Evolutionary conservation across 2,888 invertebrate species (phyloP), one percentile per base, ranked within the genome.

Genomic region (Drosophila ustulata): DNA sequence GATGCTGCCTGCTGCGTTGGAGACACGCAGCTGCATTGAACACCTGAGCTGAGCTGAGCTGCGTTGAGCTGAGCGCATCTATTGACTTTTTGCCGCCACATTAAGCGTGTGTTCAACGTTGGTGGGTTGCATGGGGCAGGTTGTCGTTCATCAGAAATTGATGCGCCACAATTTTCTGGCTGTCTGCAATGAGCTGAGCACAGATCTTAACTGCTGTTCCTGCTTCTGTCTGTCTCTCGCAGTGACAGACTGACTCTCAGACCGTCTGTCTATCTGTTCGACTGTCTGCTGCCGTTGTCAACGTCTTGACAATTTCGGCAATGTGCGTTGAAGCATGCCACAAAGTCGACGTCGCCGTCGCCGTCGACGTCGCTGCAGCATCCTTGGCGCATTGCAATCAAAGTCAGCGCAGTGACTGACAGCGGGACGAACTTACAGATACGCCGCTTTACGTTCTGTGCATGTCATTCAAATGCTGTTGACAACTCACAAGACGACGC

Each of bases 351-450:
- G 53, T 37, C 51, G 58, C 41, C 50, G 61, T 23, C 13, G 46
- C 43, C 30, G 57, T 13, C n/a, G 47, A 8, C 26, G 39, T 23
- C 34, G 59, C 32, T 34, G 63, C 68, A 64, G 69, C 84, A 87
- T 83, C 87, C 83, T 89, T 89, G 82, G 82, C 88, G 89, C 85
- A 84, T 72, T 74, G 85, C 83, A 84, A 84, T 89, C 83, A 89
- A 84, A 84, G 85, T 84, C 88, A 87, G 61, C 73, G 68, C 59
- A 55, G 26, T 86, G 87, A 86, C 77, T 85, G 86, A 88, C 82
- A 84, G 84, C 66, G 69, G 71, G 79, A 73, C 76, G 68, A 81
- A 87, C 82, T 84, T 71, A 58, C 71, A 86, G 77, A 76, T 69
- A 53, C 52, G 57, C 65, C 57, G 47, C 45, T 63, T 64, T 55